Conservation (phyloP, 2,797 vertebrate species). For the Smutsia temminckii region DNA sequence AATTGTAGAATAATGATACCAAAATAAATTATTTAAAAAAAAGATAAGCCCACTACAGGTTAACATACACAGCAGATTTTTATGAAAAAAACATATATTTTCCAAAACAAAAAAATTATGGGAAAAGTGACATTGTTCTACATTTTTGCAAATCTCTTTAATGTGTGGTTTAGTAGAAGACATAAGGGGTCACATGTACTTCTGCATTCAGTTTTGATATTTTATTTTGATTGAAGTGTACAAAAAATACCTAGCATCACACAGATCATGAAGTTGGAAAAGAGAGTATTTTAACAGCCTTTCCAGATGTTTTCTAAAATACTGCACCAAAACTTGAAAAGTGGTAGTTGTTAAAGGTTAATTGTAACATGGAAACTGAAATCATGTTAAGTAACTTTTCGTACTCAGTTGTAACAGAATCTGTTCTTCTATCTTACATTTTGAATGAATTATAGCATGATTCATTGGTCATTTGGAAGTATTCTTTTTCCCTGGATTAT, state of each 20-base stretch:
- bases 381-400: not conserved
- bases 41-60: too few species aligned
- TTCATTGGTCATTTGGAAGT: not conserved
- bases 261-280: not conserved
- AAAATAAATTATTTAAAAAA: too few species aligned
- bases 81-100: not conserved
- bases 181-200: not conserved
- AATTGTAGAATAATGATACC: too few species aligned
- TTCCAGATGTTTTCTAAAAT: not conserved
- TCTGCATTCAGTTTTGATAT: not conserved
- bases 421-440: not conserved
- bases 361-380: not conserved
- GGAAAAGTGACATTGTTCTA: not conserved
- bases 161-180: not conserved
- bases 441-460: not conserved
- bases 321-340: not conserved
- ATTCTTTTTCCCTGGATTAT: not conserved
- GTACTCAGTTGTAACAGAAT: not conserved
- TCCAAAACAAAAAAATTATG: constrained; percentile 2
- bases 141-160: not conserved
- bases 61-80: not conserved
- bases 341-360: not conserved
- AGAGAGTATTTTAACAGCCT: not conserved
- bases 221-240: not conserved
- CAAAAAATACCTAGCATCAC: not conserved